phyloP scores from a whole-genome alignment of 2,113 vertebrate species.

The Atherinomorus stipes region DNA sequence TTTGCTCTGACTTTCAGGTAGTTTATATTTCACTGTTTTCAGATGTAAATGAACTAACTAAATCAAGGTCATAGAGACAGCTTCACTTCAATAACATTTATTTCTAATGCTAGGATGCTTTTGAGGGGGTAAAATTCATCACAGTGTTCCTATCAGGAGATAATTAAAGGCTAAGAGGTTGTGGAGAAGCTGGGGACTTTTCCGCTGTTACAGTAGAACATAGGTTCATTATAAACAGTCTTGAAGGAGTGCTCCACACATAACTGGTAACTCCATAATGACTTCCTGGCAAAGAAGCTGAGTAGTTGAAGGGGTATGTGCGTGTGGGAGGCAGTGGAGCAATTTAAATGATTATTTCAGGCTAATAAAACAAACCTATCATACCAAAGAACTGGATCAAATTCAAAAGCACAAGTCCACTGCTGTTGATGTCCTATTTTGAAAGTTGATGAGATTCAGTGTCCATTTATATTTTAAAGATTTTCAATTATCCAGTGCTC shows the following conservation, averaged over 20 bases:
- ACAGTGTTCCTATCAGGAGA: background rate
- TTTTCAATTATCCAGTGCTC: conserved; percentile 71
- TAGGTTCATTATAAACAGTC: background rate
- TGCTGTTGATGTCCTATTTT: conserved; percentile 45
- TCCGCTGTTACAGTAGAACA: background rate
- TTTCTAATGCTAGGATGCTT: background rate
- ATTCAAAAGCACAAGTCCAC: conserved; percentile 7
- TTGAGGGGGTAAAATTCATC: background rate
- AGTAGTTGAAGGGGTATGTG: background rate
- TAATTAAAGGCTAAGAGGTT: background rate
- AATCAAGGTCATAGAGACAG: conserved; percentile 5
- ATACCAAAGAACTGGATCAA: conserved; percentile 12
- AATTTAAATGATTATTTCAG: conserved; percentile 12
- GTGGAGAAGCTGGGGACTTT: background rate
- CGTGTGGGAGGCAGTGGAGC: background rate
- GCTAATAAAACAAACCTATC: conserved; percentile 1
- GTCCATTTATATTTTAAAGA: conserved; percentile 75
- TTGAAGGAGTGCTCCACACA: background rate
- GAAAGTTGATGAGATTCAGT: conserved; percentile 58
- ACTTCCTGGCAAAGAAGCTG: background rate
- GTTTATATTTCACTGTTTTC: conserved; percentile 8
- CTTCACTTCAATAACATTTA: background rate
- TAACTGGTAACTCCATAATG: background rate
- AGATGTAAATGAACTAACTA: background rate
- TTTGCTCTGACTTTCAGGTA: conserved; percentile 15